Evolutionary conservation across 1,140 invertebrate genomes (phyloP).

Genomic region (Vanessa tameamea): DNA sequence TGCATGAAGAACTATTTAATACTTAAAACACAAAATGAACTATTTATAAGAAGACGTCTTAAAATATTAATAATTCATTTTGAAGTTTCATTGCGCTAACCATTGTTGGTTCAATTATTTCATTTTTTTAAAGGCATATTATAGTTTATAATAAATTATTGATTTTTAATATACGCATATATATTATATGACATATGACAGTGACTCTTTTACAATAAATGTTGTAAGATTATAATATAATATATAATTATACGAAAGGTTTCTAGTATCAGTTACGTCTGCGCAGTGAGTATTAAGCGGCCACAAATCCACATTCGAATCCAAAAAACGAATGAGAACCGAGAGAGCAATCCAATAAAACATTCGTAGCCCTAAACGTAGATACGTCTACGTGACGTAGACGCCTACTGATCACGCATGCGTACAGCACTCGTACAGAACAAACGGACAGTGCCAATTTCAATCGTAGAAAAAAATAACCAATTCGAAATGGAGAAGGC

Average conservation of each 20-base stretch:
- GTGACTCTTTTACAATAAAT: not conserved
- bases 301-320: constrained; percentile 69
- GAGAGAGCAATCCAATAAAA: constrained; percentile 76
- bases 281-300: constrained; percentile 53
- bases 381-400: constrained; percentile 77
- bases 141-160: too few species aligned
- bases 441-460: constrained; percentile 79
- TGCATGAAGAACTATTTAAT: not conserved
- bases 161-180: too few species aligned
- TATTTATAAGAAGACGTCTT: not conserved
- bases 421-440: constrained; percentile 67
- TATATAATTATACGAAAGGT: constrained; percentile 7
- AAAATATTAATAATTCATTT: too few species aligned
- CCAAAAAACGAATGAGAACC: constrained; percentile 72
- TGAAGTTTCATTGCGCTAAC: too few species aligned
- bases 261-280: constrained; percentile 43
- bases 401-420: constrained; percentile 69
- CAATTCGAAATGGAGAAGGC: constrained; percentile 78
- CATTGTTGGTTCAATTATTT: too few species aligned
- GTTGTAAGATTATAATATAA: not conserved
- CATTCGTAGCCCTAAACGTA: constrained; percentile 73
- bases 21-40: not conserved
- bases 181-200: too few species aligned
- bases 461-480: constrained; percentile 80
- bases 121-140: too few species aligned